These are phyloP conservation scores for Cotesia typhae DNA, from an alignment of 1,140 invertebrate species.

Conservation along the genomic window DNA sequence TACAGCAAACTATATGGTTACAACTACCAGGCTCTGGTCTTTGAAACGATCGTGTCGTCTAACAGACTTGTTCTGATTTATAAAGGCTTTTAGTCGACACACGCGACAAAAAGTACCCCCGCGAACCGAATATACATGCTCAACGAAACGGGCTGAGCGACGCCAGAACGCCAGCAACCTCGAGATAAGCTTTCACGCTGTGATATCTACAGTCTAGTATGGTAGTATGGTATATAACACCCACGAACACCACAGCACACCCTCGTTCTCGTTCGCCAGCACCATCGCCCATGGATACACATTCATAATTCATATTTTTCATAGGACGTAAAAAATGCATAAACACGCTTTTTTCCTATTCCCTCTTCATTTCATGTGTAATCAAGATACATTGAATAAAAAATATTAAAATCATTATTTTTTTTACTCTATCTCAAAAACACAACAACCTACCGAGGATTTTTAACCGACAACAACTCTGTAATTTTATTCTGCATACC, in stretches of 20 bases:
- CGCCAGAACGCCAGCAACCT: slow-evolving; percentile 19
- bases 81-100: slow-evolving; percentile 61
- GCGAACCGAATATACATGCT: slow-evolving; percentile 23
- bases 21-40: slow-evolving; percentile 41
- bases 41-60: slow-evolving; percentile 52
- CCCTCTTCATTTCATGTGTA: neutral
- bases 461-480: too few relatives aligned
- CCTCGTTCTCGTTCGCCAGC: neutral
- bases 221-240: too few relatives aligned
- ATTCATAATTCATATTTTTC: slow-evolving; percentile 29
- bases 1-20: slow-evolving; percentile 1
- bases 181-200: slow-evolving; percentile 33
- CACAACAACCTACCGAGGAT: too few relatives aligned
- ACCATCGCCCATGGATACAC: slow-evolving; percentile 8
- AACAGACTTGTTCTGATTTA: slow-evolving; percentile 62
- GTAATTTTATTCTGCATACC: too few relatives aligned
- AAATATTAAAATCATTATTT: too few relatives aligned
- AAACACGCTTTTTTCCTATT: neutral
- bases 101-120: slow-evolving; percentile 53
- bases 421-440: too few relatives aligned
- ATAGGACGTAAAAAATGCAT: slow-evolving; percentile 6
- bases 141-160: slow-evolving; percentile 10
- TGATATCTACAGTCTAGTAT: slow-evolving; percentile 7
- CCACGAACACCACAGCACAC: too few relatives aligned
- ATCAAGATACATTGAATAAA: neutral